phyloP scores from a whole-genome alignment of 2,888 invertebrate species.

The Hedya salicella region DNA sequence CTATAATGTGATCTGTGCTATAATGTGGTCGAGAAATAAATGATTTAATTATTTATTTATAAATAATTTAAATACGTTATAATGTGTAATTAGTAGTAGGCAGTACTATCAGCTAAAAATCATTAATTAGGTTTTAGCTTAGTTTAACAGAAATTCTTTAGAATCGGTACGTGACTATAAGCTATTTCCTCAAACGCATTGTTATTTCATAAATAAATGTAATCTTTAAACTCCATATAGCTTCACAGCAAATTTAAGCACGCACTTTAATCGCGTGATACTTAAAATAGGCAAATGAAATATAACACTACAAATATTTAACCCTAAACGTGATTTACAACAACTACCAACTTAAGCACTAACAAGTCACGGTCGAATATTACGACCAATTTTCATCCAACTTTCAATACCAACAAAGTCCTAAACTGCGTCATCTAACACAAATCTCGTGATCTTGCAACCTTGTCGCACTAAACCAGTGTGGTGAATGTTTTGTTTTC shows the following conservation, averaged over 20 bases:
- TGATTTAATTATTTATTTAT: no score
- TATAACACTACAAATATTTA: slow-evolving; percentile 1
- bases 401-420: neutral
- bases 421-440: neutral
- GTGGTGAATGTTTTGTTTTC: slow-evolving; percentile 23
- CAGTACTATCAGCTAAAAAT: no score
- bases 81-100: no score
- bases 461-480: slow-evolving; percentile 26
- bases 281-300: slow-evolving; percentile 15
- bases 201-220: neutral
- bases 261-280: slow-evolving; percentile 22
- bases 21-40: no score
- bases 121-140: no score
- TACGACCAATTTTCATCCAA: slow-evolving; percentile 17
- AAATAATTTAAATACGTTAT: no score
- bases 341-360: neutral
- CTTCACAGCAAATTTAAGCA: neutral
- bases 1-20: no score
- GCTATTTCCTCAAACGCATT: no score
- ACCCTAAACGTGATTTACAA: slow-evolving; percentile 21
- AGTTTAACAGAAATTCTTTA: no score
- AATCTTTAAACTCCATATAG: neutral
- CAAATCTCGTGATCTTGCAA: slow-evolving; percentile 18
- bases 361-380: slow-evolving; percentile 17
- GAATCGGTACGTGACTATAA: no score